phyloP scores from a whole-genome alignment of 2,797 vertebrate species.

The Arrhamphus sclerolepis region DNA sequence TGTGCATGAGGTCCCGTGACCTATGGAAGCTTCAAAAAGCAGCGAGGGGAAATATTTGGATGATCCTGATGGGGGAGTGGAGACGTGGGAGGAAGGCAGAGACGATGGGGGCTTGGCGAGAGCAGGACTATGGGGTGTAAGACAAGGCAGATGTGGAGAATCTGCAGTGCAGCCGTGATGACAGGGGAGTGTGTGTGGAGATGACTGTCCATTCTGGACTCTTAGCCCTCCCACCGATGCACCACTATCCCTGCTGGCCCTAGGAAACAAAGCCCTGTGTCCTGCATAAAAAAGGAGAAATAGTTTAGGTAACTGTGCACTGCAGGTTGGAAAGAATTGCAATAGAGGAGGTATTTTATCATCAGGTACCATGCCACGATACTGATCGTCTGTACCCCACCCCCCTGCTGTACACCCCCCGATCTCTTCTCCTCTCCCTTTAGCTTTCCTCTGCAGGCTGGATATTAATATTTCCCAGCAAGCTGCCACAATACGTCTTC shows the following conservation, averaged over 20 bases:
- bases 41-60: conserved; percentile 89
- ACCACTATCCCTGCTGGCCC: conserved; percentile 19
- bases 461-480: conserved; percentile 80
- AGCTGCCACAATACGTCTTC: conserved; percentile 77
- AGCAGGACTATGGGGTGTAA: conserved; percentile 69
- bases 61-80: conserved; percentile 88
- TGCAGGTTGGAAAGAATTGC: conserved; percentile 17
- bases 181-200: conserved; percentile 59
- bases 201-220: conserved; percentile 41
- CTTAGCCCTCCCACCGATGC: conserved; percentile 20
- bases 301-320: conserved; percentile 21
- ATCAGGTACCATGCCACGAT: conserved; percentile 57
- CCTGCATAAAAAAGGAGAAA: conserved; percentile 35
- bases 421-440: conserved; percentile 46
- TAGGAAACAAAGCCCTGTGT: conserved; percentile 30
- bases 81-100: conserved; percentile 80
- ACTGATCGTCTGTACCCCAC: conserved; percentile 57
- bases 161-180: conserved; percentile 73
- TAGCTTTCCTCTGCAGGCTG: conserved; percentile 66
- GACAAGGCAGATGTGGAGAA: conserved; percentile 93
- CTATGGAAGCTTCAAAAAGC: conserved; percentile 90
- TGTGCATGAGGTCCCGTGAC: conserved; percentile 93
- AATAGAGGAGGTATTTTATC: conserved; percentile 53
- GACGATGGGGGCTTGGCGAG: conserved; percentile 65
- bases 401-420: conserved; percentile 48